Percentiles rank a stretch among this genome's conserved stretches.
phyloP scores from a whole-genome alignment of 2,797 vertebrate species.

The Artibeus lituratus region DNA sequence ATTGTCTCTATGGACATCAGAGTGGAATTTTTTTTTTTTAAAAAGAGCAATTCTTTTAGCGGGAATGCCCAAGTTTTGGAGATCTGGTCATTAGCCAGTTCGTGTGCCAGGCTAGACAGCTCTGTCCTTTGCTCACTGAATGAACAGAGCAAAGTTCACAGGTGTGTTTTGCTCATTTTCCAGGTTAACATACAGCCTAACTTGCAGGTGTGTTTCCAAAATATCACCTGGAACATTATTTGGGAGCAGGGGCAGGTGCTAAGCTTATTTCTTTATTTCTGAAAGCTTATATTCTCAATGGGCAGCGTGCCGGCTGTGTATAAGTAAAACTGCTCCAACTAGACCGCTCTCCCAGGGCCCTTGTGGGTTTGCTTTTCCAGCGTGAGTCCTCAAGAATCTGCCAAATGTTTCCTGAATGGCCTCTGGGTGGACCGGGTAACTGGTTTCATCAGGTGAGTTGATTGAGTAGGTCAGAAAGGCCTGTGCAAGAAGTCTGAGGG shows the following conservation, averaged over 20 bases:
- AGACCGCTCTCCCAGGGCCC: neutral
- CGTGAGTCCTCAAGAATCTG: neutral
- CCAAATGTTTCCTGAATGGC: neutral
- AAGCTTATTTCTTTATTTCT: neutral
- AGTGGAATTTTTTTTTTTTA: neutral
- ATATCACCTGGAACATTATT: neutral
- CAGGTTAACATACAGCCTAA: neutral
- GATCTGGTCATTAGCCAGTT: neutral
- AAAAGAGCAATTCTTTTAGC: neutral
- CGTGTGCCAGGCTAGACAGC: neutral
- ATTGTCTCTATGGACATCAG: neutral
- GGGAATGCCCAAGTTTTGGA: neutral
- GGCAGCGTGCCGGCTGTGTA: neutral
- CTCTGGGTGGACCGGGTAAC: neutral
- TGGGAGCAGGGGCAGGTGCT: neutral
- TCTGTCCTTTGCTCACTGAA: neutral
- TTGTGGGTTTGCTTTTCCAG: conserved; percentile 4
- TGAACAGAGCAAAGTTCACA: neutral
- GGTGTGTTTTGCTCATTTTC: neutral
- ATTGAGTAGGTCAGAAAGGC: neutral
- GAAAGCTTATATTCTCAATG: neutral
- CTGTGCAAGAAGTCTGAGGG: neutral
- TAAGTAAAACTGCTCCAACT: neutral
- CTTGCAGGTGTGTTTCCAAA: neutral
- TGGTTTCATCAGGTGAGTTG: neutral